phyloP scores from a whole-genome alignment of 2,797 vertebrate species.

The Phrynocephalus guinanensis region DNA sequence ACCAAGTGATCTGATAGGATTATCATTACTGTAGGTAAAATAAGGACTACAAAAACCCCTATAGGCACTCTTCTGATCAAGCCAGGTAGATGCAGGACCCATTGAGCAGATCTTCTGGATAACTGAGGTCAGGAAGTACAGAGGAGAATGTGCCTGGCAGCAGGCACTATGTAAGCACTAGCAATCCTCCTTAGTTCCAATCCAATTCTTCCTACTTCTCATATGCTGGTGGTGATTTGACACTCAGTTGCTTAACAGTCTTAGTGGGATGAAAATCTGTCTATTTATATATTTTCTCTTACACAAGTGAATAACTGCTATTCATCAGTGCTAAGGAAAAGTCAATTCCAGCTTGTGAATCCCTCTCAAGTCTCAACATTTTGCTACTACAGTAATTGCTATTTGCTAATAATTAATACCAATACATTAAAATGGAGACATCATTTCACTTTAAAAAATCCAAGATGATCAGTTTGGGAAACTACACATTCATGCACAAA shows the following conservation, averaged over 20 bases:
- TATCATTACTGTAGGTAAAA: not conserved
- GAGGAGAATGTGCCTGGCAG: too few relatives aligned
- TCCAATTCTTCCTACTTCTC: too few relatives aligned
- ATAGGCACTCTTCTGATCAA: not conserved
- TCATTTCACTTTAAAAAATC: not conserved
- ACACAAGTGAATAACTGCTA: not conserved
- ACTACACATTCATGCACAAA: not conserved
- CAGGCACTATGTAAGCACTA: not conserved
- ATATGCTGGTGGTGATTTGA: not conserved
- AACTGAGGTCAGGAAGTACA: not conserved
- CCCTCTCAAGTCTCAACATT: not conserved
- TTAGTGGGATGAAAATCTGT: not conserved
- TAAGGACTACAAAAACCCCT: not conserved
- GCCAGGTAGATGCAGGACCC: not conserved
- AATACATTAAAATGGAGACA: not conserved
- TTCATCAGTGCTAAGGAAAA: not conserved
- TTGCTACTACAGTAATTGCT: not conserved
- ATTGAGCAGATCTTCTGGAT: not conserved
- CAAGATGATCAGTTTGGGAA: not conserved
- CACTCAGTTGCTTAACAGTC: not conserved
- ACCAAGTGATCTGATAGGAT: too few relatives aligned
- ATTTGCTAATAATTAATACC: not conserved
- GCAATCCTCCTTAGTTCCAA: not conserved
- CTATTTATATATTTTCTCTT: not conserved
- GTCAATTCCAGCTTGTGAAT: not conserved